A percentile compares a stretch with the other conserved stretches of the same genome.
Evolutionary conservation across 2,797 vertebrate genomes (phyloP).

Genomic region (Acipenser transmontanus): DNA sequence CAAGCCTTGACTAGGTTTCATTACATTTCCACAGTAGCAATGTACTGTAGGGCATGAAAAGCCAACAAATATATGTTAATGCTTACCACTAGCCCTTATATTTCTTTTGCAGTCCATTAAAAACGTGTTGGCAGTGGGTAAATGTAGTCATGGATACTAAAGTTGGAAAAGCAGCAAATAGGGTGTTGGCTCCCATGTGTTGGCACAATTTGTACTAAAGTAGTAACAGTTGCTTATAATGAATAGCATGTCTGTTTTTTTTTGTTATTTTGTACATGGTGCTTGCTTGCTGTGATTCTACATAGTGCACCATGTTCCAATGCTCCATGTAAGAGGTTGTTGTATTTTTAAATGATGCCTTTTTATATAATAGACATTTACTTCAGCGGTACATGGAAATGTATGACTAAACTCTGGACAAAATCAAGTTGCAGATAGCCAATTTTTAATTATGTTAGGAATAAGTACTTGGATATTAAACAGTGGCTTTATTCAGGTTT

Average conservation of each 20-base stretch:
- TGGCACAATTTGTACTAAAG: neutral
- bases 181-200: neutral
- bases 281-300: neutral
- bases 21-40: neutral
- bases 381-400: too few relatives aligned
- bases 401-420: too few relatives aligned
- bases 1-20: neutral
- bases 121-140: neutral
- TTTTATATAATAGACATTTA: neutral
- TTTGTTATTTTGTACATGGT: neutral
- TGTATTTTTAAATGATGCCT: too few relatives aligned
- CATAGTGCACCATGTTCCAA: too few relatives aligned
- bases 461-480: too few relatives aligned
- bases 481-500: too few relatives aligned
- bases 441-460: too few relatives aligned
- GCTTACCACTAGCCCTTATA: neutral
- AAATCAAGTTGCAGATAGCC: too few relatives aligned
- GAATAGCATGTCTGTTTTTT: conserved; percentile 7
- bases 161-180: neutral
- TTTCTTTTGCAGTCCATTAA: neutral
- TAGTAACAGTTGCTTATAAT: conserved; percentile 1
- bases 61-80: neutral
- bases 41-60: neutral
- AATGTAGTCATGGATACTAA: neutral
- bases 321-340: too few relatives aligned